Evolutionary conservation across 2,888 invertebrate species (phyloP).

Genomic region (Antheraea assamensis): DNA sequence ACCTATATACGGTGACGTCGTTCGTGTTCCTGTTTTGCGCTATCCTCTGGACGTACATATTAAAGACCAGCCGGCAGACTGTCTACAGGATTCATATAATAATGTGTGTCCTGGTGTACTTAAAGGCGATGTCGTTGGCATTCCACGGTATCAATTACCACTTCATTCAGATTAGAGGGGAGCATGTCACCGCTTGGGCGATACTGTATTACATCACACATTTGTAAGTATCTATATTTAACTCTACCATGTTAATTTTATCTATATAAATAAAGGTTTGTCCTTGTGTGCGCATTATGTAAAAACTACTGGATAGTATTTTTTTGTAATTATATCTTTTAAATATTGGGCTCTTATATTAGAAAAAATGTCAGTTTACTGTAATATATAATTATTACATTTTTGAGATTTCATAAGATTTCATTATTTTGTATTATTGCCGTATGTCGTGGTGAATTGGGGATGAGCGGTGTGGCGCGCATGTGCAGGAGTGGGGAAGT

Average conservation of each 20-base stretch:
- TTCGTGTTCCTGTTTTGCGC: conserved; percentile 94
- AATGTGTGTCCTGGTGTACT: conserved; percentile 96
- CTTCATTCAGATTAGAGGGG: conserved; percentile 95
- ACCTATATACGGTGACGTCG: conserved; percentile 95
- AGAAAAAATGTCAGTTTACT: too few relatives aligned
- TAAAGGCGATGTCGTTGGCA: conserved; percentile 95
- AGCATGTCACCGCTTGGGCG: conserved; percentile 98
- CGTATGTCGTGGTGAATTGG: too few relatives aligned
- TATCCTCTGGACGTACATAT: conserved; percentile 94
- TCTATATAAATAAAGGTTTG: too few relatives aligned
- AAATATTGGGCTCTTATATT: too few relatives aligned
- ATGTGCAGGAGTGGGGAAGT: too few relatives aligned
- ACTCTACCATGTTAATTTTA: background rate
- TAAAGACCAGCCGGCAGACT: conserved; percentile 90
- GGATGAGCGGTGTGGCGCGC: too few relatives aligned
- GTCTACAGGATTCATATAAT: conserved; percentile 98
- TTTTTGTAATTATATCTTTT: too few relatives aligned
- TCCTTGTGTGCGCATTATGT: too few relatives aligned
- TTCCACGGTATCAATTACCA: conserved; percentile 98
- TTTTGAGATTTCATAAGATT: too few relatives aligned
- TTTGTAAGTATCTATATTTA: conserved; percentile 84
- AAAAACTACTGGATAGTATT: too few relatives aligned
- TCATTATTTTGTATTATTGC: too few relatives aligned
- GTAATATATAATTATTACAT: too few relatives aligned
- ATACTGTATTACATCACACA: conserved; percentile 99